Base-by-base conservation (phyloP, 2,113 vertebrate genomes). In the Nothocercus nigrocapillus region DNA sequence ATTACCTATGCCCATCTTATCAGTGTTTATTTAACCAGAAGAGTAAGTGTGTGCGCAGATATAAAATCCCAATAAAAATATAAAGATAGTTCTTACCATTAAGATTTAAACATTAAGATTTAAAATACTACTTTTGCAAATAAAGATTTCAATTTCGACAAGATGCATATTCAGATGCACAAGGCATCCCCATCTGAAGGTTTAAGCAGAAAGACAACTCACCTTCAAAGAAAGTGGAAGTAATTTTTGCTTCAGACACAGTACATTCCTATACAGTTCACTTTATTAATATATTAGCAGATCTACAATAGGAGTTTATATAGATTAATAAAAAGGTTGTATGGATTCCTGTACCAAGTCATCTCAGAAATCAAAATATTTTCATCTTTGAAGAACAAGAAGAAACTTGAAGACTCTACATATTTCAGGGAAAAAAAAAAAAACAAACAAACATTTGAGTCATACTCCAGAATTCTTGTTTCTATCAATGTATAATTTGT, bases 211-310 rank as follows among this genome's bases (percentile, higher is more conserved):
- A 0, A 97, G 80, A 96, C 38, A 72, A 80, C 59, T 45, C 88
- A 94, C 95, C 82, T 96, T 95, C 88, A 95, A 96, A 97, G 84
- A 94, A 95, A 85, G 94, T 84, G 18, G 58, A 93, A 96, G 75
- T 86, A 95, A 97, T 94, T 91, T 96, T 78, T 79, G 88, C 95
- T 97, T 75, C 51, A 94, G 96, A 94, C 83, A 90, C 34, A 93
- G 72, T 58, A 91, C 82, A 95, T 93, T 94, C 61, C 89, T 80
- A 44, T 78, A 54, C 38, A 93, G 44, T 83, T 91, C 93, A 93
- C 54, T 88, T 81, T 73, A 24, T 51, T 94, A 96, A 93, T 54
- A 83, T 21, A 74, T 92, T 95, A 94, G n/a, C 73, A 90, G 95
- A 81, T 88, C 88, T 64, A 91, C 13, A 88, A 76, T 97, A 95